Base-by-base conservation (phyloP, 2,888 invertebrate genomes). In the Acrobasis consociella region DNA sequence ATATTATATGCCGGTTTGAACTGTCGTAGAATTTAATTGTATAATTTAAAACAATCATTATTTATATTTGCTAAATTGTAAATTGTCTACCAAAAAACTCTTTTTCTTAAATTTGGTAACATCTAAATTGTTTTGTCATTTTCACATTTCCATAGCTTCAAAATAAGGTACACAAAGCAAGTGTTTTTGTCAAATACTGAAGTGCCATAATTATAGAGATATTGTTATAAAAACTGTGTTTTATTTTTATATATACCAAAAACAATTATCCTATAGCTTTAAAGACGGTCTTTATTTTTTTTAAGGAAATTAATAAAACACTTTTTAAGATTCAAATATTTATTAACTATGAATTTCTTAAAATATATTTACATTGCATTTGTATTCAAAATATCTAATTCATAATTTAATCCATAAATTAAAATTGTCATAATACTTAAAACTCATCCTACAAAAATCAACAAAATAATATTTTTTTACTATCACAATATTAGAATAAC, bases 141-240 rank as follows among this genome's bases (percentile, higher is more conserved):
- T 42, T 15, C 39, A 42, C 56, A 42, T 56, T 11, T 53, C 53
- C 59, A 60, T 69, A 70, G 80, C 78, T 78, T 79, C 73, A 67
- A 77, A 75, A 72, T 73, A 75, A 71, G 72, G 73, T 69, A 69
- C 65, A 68, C 62, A 63, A 63, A 65, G 70, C 67, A 74, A 76
- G 68, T 71, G 75, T 74, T 80, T 72, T 77, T 77, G 73, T 80
- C 79, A 73, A 75, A 76, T 74, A 68, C 73, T 73, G 81, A 85
- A 85, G 85, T 85, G 85, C 86, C 85, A 85, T 85, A 84, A 85
- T 80, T 83, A 84, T 83, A 85, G 82, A 78, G 66, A 76, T 74
- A 83, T 85, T 85, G 85, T 85, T 85, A 83, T 81, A 80, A 69
- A 69, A 63, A 42, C 37, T 60, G 66, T 17, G 63, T 74, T 74